Evolutionary conservation across 2,888 invertebrate genomes (phyloP).

Genomic region (Dolichopus griseipennis): DNA sequence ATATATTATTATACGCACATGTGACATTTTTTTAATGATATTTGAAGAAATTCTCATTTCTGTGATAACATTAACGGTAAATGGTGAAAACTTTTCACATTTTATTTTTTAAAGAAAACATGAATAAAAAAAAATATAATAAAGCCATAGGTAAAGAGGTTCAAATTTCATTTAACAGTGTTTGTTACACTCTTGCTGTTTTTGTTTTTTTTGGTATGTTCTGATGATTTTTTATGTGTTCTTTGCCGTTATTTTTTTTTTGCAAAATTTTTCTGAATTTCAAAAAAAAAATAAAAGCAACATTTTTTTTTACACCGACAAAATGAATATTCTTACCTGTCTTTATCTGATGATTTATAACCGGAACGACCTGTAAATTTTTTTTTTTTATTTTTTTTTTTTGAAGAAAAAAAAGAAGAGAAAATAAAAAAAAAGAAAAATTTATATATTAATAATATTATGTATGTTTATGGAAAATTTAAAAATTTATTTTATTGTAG

Average conservation of each 20-base stretch:
- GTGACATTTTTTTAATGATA: too few species aligned
- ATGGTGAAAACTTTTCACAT: too few species aligned
- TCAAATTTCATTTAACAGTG: background rate
- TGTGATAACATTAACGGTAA: too few species aligned
- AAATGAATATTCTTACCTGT: constrained; percentile 56
- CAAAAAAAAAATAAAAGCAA: too few species aligned
- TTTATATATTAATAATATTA: constrained; percentile 1
- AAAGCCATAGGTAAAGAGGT: too few species aligned
- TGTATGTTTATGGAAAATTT: background rate
- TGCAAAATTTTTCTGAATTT: background rate
- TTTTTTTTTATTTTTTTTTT: too few species aligned
- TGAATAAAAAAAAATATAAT: too few species aligned
- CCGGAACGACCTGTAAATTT: constrained; percentile 63
- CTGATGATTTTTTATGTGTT: background rate
- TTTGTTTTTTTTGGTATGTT: background rate
- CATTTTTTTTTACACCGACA: background rate
- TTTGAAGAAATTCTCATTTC: too few species aligned
- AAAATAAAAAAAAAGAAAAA: background rate
- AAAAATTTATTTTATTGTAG: too few species aligned
- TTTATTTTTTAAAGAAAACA: too few species aligned
- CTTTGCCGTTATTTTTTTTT: too few species aligned
- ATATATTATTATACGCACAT: too few species aligned
- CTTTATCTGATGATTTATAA: constrained; percentile 74
- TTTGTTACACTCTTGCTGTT: background rate
- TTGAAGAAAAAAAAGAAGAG: constrained; percentile 21